phyloP scores from a whole-genome alignment of 2,888 invertebrate species.

The Podabrus alpinus region DNA sequence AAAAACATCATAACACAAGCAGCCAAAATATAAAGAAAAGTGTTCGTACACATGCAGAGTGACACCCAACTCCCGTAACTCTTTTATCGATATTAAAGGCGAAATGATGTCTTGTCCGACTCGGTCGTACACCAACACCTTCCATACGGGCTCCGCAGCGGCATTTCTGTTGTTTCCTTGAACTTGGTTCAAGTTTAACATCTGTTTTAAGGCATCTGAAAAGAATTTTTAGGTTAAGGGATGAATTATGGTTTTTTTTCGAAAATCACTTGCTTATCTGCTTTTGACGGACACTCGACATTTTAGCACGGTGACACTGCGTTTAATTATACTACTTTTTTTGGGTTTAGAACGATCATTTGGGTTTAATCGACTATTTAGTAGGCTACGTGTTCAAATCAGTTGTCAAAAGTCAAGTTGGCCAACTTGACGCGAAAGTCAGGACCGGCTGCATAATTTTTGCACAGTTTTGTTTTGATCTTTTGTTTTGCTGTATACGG shows the following conservation, averaged over 20 bases:
- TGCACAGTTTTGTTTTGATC: too few species aligned
- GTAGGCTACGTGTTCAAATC: constrained; percentile 22
- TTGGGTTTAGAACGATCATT: not conserved
- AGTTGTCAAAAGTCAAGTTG: constrained; percentile 3
- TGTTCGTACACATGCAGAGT: constrained; percentile 93
- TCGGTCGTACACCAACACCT: constrained; percentile 93
- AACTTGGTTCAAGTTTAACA: constrained; percentile 90
- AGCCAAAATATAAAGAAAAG: constrained; percentile 12
- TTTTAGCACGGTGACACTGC: constrained; percentile 43
- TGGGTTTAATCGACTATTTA: not conserved
- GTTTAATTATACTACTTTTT: not conserved
- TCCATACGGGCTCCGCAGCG: constrained; percentile 91
- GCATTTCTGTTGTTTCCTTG: constrained; percentile 68
- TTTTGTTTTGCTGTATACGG: too few species aligned
- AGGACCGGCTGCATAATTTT: not conserved
- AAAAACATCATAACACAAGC: not conserved
- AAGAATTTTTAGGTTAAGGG: constrained; percentile 15
- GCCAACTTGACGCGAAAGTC: not conserved
- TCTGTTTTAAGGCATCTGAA: constrained; percentile 87
- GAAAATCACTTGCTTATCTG: constrained; percentile 66
- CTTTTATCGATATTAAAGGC: constrained; percentile 93
- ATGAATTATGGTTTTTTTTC: not conserved
- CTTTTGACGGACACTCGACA: constrained; percentile 71
- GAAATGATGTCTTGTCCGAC: constrained; percentile 98
- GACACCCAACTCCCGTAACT: constrained; percentile 92